A percentile compares a stretch with the other conserved stretches of the same genome.
Evolutionary conservation across 2,888 invertebrate species (phyloP).

Genomic region (Tuberolachnus salignus): DNA sequence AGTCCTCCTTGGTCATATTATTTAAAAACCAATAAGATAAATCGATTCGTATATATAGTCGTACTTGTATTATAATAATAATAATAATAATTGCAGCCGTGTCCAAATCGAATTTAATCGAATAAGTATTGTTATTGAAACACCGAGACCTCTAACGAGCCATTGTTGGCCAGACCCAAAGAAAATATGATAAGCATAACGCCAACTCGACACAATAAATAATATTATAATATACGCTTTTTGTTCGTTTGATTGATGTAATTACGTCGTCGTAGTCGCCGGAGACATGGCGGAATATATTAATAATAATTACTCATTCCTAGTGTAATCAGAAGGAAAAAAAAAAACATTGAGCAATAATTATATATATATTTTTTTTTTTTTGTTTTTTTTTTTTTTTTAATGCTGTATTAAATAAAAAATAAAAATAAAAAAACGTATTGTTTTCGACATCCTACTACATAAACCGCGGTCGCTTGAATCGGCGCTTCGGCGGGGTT

Average conservation of each 20-base stretch:
- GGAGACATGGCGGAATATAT: neutral
- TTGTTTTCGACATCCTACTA: too few species aligned
- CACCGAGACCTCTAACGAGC: conserved; percentile 23
- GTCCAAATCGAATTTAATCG: conserved; percentile 11
- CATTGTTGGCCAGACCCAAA: neutral
- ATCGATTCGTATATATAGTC: conserved; percentile 17
- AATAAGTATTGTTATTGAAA: conserved; percentile 1
- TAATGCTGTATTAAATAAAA: too few species aligned
- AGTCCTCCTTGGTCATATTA: neutral
- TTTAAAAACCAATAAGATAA: conserved; percentile 1
- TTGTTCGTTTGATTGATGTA: neutral
- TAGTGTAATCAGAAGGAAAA: neutral
- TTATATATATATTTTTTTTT: neutral
- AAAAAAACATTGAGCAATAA: neutral
- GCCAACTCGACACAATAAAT: neutral
- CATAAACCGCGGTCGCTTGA: too few species aligned
- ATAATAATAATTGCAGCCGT: conserved; percentile 1
- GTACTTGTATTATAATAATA: neutral
- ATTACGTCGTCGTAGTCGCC: neutral
- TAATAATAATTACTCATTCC: conserved; percentile 11
- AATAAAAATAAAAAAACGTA: too few species aligned
- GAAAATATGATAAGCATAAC: neutral
- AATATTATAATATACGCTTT: conserved; percentile 11
- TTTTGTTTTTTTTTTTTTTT: neutral
- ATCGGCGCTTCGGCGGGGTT: too few species aligned